phyloP scores from a whole-genome alignment of 2,113 vertebrate genomes.

The Platysternon megacephalum region DNA sequence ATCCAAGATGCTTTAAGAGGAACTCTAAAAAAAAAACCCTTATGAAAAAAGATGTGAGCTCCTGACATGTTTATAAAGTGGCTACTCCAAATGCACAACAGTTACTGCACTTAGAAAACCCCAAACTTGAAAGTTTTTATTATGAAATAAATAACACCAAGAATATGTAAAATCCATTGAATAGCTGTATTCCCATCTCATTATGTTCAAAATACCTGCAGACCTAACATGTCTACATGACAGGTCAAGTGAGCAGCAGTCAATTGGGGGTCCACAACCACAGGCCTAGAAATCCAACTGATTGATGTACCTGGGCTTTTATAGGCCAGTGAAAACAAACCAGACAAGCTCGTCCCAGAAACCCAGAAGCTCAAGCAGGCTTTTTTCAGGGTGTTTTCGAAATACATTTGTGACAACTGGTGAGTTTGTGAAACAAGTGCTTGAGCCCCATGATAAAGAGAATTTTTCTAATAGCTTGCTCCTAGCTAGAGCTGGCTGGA shows the following conservation, averaged over 20 bases:
- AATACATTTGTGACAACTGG: not conserved
- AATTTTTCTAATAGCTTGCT: constrained; percentile 28
- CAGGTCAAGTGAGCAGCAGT: not conserved
- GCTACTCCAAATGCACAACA: not conserved
- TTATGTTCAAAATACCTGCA: not conserved
- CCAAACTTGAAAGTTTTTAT: not conserved
- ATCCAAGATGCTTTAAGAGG: not conserved
- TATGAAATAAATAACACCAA: not conserved
- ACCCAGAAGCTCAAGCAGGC: not conserved
- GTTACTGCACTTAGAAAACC: accelerated
- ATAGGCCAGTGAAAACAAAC: not conserved
- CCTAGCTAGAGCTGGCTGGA: constrained; percentile 33
- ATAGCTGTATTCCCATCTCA: not conserved
- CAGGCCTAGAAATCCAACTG: not conserved
- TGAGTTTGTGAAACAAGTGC: not conserved
- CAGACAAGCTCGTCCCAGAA: not conserved
- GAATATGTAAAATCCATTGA: not conserved
- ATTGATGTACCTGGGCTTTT: not conserved
- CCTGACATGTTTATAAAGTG: not conserved
- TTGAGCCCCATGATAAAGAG: not conserved
- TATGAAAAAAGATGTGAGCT: not conserved
- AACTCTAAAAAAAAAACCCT: not conserved
- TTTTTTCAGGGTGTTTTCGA: not conserved
- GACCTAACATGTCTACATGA: not conserved
- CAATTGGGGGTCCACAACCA: not conserved